Evolutionary conservation across 2,888 invertebrate genomes (phyloP).

Genomic region (Drosophila testacea): DNA sequence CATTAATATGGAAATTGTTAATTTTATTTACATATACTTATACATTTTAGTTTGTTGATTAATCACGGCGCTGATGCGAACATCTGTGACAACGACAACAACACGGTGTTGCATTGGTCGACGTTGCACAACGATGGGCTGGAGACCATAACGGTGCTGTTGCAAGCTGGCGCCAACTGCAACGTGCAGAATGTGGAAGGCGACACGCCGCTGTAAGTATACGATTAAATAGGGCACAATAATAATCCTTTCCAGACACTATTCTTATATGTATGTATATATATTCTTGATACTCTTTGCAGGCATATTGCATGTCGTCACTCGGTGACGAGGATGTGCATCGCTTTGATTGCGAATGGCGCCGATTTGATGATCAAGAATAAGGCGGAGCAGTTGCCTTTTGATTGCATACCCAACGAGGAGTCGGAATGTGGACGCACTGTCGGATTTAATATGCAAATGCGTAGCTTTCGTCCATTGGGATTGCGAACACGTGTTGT

Average conservation of each 20-base stretch:
- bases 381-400: slow-evolving; percentile 90
- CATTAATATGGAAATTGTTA: not conserved
- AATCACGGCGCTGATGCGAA: slow-evolving; percentile 91
- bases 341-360: slow-evolving; percentile 84
- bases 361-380: slow-evolving; percentile 88
- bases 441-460: slow-evolving; percentile 90
- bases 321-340: slow-evolving; percentile 83
- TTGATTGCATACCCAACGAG: slow-evolving; percentile 90
- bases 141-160: slow-evolving; percentile 88
- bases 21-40: too few species aligned
- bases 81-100: slow-evolving; percentile 93
- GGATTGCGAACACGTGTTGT: slow-evolving; percentile 83
- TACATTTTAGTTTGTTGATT: slow-evolving; percentile 86
- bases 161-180: slow-evolving; percentile 90
- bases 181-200: slow-evolving; percentile 92
- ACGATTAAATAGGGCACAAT: too few species aligned
- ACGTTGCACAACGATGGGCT: slow-evolving; percentile 92
- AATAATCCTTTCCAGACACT: too few species aligned
- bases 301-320: slow-evolving; percentile 85
- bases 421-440: slow-evolving; percentile 88
- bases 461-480: slow-evolving; percentile 85
- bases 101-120: slow-evolving; percentile 96
- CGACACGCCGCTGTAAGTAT: slow-evolving; percentile 93
- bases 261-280: not conserved
- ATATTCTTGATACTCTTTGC: not conserved